Base-by-base conservation (phyloP, 1,140 invertebrate species). In the Sinonovacula constricta region DNA sequence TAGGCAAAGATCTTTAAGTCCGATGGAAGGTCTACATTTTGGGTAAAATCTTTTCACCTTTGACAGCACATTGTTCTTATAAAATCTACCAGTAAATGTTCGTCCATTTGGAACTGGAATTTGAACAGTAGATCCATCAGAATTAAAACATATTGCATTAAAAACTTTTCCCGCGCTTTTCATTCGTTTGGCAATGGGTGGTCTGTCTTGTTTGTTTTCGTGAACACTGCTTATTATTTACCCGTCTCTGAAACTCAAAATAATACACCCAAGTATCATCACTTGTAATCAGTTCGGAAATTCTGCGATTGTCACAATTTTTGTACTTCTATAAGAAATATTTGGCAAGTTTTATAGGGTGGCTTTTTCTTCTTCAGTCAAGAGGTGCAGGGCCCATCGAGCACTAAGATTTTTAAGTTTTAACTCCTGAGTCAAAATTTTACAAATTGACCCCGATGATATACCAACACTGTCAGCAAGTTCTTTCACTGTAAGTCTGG, bases 341-440 rank as follows among this genome's bases (percentile, higher is more conserved):
- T 56, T 56, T 7, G 54, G 10, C 54, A 56, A 12, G 10, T 56
- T 56, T 26, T 12, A 10, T 12, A 7, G 39, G 39, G 7, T 56
- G 24, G 24, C 54, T 7, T 56, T 56, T 56, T 56, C 10, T 56
- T 56, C 54, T 56, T 56, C 22, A 24, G 24, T 45, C 39, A 26
- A 56, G 22, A 56, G 54, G 24, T 56, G 54, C 24, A 24, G 54
- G 22, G 24, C 54, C 54, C 54, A 56, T 56, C 54, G 5, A 14
- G 54, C 54, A n/a, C 54, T 12, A 56, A 56, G 10, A 10, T n/a
- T 56, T 56, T 56, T 56, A 45, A 45, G 39, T 45, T 45, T 45
- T 18, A 45, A 56, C 54, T 24, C 54, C 24, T 56, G 54, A 56
- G 54, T 56, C 22, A 56, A 56, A 56, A 56, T 56, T 5, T 56